Conservation (phyloP, 2,113 vertebrate species). For the Ceyx margarethae region DNA sequence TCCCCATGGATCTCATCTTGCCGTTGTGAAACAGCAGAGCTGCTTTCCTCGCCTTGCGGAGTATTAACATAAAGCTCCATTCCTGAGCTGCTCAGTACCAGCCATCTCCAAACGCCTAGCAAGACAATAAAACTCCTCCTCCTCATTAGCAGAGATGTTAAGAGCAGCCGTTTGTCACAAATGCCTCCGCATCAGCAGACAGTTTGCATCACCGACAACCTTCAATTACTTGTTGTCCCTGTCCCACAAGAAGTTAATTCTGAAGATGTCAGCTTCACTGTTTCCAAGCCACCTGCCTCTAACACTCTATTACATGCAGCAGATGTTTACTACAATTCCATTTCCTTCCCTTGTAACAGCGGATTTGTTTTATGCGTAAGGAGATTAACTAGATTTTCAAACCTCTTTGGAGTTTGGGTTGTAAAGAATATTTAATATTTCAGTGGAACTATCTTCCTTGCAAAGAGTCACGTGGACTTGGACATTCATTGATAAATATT, state of each 20-base stretch:
- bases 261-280: neutral
- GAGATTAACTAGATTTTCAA: neutral
- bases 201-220: neutral
- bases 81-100: neutral
- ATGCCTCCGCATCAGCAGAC: neutral
- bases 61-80: neutral
- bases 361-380: neutral
- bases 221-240: neutral
- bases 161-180: neutral
- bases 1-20: neutral
- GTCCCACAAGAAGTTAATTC: neutral
- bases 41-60: neutral
- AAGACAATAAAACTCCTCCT: neutral
- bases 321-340: constrained; percentile 11
- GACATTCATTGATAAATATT: neutral
- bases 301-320: neutral
- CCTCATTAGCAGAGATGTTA: neutral
- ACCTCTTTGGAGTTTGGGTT: neutral
- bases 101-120: neutral
- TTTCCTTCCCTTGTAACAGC: neutral
- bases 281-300: neutral
- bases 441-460: neutral
- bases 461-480: neutral
- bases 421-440: neutral
- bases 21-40: neutral